Evolutionary conservation across 2,797 vertebrate species (phyloP).

Genomic region (Chelonia mydas): DNA sequence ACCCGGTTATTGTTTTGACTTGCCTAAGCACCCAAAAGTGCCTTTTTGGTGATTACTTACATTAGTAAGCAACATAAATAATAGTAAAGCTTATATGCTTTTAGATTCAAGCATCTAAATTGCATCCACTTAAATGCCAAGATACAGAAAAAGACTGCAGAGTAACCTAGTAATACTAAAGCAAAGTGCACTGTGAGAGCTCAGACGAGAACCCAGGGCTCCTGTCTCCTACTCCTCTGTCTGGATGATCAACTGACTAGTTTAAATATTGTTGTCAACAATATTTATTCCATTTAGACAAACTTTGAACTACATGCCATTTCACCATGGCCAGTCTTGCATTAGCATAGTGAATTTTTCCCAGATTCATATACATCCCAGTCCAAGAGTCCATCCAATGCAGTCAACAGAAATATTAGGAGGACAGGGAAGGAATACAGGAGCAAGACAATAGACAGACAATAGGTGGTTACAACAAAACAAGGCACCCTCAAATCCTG

Average conservation of each 20-base stretch:
- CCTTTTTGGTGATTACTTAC: not conserved
- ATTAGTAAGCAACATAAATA: not conserved
- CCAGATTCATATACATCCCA: not conserved
- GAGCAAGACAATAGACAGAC: not conserved
- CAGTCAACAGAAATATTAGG: not conserved
- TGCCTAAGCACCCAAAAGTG: not conserved
- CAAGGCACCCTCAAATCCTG: not conserved
- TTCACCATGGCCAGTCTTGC: not conserved
- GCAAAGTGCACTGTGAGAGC: not conserved
- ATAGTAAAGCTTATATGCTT: not conserved
- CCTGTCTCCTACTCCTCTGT: not conserved
- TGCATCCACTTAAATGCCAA: not conserved
- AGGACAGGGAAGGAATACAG: not conserved
- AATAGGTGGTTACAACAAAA: not conserved
- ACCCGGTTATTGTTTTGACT: not conserved
- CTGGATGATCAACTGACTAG: not conserved
- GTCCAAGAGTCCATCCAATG: not conserved
- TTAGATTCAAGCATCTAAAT: not conserved
- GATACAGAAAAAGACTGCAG: not conserved
- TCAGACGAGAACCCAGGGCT: not conserved
- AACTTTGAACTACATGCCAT: not conserved
- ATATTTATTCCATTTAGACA: not conserved
- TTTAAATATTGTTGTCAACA: not conserved
- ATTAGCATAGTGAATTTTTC: not conserved
- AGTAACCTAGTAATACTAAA: not conserved